A percentile compares a stretch with the other conserved stretches of the same genome.
These are phyloP conservation scores for Craniophora ligustri DNA, from an alignment of 2,888 invertebrate species.

Conservation along the genomic window DNA sequence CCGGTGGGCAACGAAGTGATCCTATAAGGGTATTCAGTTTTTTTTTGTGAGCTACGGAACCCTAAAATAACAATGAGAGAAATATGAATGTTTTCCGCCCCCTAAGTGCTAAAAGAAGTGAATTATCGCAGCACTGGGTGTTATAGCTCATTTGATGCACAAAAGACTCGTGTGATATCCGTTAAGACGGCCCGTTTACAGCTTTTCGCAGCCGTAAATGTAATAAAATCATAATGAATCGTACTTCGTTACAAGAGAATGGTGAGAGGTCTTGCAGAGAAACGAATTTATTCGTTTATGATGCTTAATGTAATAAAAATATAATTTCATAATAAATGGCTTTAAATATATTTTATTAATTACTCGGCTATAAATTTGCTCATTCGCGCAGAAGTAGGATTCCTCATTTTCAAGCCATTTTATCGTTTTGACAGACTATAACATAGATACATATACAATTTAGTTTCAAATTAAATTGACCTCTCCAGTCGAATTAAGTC, in stretches of 20 bases:
- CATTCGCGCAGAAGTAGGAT: background rate
- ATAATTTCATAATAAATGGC: too few relatives aligned
- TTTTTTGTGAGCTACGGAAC: too few relatives aligned
- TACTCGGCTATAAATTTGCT: slow-evolving; percentile 1
- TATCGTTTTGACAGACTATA: background rate
- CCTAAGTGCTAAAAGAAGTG: background rate
- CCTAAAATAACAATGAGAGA: too few relatives aligned
- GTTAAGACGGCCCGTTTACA: background rate
- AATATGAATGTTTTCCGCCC: background rate
- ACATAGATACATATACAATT: too few relatives aligned
- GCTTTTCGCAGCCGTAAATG: background rate
- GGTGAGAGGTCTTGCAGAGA: background rate
- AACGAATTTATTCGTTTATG: slow-evolving; percentile 2
- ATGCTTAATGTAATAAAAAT: slow-evolving; percentile 2
- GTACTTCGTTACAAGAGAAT: background rate
- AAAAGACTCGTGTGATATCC: background rate
- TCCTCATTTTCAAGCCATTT: background rate
- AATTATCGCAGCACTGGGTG: background rate
- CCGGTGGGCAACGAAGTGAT: too few relatives aligned
- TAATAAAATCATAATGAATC: too few relatives aligned
- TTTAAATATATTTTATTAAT: too few relatives aligned
- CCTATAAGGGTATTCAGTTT: too few relatives aligned
- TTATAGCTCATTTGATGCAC: slow-evolving; percentile 9
- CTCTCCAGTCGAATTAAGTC: too few relatives aligned
- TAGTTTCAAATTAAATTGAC: background rate